Evolutionary conservation across 2,888 invertebrate genomes (phyloP).

Genomic region (Drosophila limbata): DNA sequence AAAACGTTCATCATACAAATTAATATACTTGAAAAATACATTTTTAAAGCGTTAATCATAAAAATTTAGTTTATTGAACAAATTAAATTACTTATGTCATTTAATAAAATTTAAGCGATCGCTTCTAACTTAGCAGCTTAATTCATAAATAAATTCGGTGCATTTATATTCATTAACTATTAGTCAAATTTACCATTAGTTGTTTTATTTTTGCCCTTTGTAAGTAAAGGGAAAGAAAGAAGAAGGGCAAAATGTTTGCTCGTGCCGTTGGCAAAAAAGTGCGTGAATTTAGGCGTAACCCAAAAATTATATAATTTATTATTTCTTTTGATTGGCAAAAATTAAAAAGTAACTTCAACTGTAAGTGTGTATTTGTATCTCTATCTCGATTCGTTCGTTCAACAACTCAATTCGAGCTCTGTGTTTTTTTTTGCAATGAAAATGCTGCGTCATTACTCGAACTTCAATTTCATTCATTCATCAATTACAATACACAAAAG

Average conservation of each 20-base stretch:
- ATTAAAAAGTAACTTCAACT: conserved; percentile 69
- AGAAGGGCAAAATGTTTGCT: conserved; percentile 35
- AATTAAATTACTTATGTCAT: too few relatives aligned
- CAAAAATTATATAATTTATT: conserved; percentile 78
- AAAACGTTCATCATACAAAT: too few relatives aligned
- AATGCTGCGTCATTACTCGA: conserved; percentile 78
- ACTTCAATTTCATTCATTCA: conserved; percentile 81
- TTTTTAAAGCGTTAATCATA: not conserved
- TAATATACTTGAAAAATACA: not conserved
- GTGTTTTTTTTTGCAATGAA: conserved; percentile 34
- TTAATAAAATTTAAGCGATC: not conserved
- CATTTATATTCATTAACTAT: not conserved
- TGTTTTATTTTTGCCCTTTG: conserved; percentile 16
- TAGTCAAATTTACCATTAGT: not conserved
- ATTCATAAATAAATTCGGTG: not conserved
- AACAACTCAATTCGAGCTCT: conserved; percentile 71
- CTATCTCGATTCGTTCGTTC: conserved; percentile 8
- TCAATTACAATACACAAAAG: conserved; percentile 78
- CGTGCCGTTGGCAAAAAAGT: conserved; percentile 70
- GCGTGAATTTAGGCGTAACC: conserved; percentile 77
- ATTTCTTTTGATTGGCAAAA: conserved; percentile 79
- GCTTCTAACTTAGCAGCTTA: not conserved
- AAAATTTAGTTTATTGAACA: not conserved
- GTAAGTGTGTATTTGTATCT: conserved; percentile 20
- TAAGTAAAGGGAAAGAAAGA: not conserved